Percentiles rank a stretch among this genome's conserved stretches.
Evolutionary conservation across 2,797 vertebrate genomes (phyloP).

Genomic region (Amazona finschi): DNA sequence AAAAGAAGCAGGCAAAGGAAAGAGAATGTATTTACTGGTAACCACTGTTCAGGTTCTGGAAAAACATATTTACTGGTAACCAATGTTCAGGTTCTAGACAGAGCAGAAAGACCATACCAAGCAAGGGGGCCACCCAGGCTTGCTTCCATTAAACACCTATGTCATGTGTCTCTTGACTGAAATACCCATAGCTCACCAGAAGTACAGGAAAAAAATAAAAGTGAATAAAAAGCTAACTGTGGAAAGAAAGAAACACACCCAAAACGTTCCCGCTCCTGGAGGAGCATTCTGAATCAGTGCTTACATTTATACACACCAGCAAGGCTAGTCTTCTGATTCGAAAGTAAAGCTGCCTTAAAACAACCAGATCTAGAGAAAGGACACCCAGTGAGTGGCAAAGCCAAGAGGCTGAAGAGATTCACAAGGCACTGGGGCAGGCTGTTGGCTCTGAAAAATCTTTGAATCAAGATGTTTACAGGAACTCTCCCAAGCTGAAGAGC

Average conservation of each 20-base stretch:
- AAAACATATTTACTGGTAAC: background rate
- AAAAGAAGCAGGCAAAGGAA: background rate
- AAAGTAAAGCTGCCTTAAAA: background rate
- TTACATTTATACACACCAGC: background rate
- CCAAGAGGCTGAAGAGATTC: background rate
- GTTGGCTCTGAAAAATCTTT: background rate
- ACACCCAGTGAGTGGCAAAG: background rate
- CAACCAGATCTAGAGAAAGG: background rate
- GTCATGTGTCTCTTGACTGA: background rate
- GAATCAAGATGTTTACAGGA: background rate
- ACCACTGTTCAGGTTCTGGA: background rate
- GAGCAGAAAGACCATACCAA: background rate
- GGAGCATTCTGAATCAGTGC: background rate
- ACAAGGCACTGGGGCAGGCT: background rate
- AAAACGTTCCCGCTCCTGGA: background rate
- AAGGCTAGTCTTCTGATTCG: background rate
- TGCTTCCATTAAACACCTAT: background rate
- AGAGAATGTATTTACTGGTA: background rate
- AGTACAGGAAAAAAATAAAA: background rate
- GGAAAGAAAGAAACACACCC: background rate
- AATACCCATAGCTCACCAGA: background rate
- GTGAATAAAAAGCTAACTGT: background rate
- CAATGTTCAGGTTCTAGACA: background rate
- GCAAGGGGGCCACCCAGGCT: background rate
- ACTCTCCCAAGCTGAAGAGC: background rate